A percentile compares a stretch with the other conserved stretches of the same genome.
phyloP scores from a whole-genome alignment of 2,888 invertebrate genomes.

The Beris chalybata region DNA sequence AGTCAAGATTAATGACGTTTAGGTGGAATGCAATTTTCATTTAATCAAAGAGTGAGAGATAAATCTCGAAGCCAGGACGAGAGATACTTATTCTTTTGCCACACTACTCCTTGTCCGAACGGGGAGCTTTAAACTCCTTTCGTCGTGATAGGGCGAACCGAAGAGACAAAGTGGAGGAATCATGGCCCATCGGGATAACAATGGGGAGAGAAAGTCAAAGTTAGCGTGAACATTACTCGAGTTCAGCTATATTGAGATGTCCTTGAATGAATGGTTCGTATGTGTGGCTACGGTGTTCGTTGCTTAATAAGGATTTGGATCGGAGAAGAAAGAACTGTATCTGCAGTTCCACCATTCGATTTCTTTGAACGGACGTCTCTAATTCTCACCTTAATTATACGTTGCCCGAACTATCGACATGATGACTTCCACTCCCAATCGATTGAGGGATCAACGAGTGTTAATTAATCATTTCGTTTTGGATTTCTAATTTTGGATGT shows the following conservation, averaged over 20 bases:
- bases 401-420: not conserved
- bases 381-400: too few relatives aligned
- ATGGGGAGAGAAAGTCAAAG: conserved; percentile 9
- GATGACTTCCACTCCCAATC: conserved; percentile 1
- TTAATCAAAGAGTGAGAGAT: conserved; percentile 38
- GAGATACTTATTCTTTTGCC: conserved; percentile 25
- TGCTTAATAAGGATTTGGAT: too few relatives aligned
- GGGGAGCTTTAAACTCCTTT: conserved; percentile 4
- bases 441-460: conserved; percentile 27
- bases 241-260: conserved; percentile 12
- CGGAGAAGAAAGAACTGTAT: too few relatives aligned
- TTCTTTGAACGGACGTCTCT: too few relatives aligned
- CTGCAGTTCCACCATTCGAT: too few relatives aligned
- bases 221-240: conserved; percentile 7
- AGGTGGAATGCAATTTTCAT: conserved; percentile 39
- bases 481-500: conserved; percentile 1
- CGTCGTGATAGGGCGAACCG: not conserved
- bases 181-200: conserved; percentile 17
- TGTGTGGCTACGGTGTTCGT: too few relatives aligned
- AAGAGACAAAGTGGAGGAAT: conserved; percentile 24
- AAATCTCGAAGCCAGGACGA: conserved; percentile 28
- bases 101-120: conserved; percentile 6
- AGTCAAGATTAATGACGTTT: conserved; percentile 37
- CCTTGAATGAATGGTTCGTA: not conserved
- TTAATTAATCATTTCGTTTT: conserved; percentile 29